Conservation (phyloP, 2,797 vertebrate species). For the Heliangelus exortis region DNA sequence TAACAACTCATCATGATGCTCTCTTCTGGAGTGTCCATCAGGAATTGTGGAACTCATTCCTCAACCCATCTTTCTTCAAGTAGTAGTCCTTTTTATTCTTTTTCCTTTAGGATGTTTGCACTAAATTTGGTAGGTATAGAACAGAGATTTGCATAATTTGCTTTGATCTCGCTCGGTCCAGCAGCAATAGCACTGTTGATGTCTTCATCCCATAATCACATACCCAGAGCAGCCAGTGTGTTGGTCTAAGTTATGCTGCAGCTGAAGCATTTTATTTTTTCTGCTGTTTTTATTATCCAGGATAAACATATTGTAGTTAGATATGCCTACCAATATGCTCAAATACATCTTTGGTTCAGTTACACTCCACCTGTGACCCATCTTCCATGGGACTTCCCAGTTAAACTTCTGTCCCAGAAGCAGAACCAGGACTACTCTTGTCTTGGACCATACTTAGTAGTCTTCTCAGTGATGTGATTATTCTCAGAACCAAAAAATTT, state of each 20-base stretch:
- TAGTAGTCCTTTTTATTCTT: background rate
- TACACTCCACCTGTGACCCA: background rate
- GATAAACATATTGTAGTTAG: background rate
- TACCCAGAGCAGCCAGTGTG: background rate
- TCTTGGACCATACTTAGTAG: background rate
- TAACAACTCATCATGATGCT: background rate
- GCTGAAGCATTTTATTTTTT: background rate
- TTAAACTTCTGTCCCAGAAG: background rate
- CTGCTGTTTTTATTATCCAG: background rate
- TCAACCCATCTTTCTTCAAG: background rate
- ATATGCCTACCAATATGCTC: background rate
- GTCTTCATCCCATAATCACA: background rate
- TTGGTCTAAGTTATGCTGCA: background rate
- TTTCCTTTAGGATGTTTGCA: background rate
- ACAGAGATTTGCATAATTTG: background rate
- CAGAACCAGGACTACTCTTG: background rate
- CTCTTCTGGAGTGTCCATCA: background rate
- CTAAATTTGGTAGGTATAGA: background rate
- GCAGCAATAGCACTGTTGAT: background rate
- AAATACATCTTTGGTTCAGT: background rate
- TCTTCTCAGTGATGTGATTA: background rate
- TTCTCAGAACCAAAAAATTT: background rate
- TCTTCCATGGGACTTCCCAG: background rate
- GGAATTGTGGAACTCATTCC: accelerated
- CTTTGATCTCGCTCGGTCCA: background rate